Base-by-base conservation (phyloP, 2,888 invertebrate species). In the Drosophila meridiana region DNA sequence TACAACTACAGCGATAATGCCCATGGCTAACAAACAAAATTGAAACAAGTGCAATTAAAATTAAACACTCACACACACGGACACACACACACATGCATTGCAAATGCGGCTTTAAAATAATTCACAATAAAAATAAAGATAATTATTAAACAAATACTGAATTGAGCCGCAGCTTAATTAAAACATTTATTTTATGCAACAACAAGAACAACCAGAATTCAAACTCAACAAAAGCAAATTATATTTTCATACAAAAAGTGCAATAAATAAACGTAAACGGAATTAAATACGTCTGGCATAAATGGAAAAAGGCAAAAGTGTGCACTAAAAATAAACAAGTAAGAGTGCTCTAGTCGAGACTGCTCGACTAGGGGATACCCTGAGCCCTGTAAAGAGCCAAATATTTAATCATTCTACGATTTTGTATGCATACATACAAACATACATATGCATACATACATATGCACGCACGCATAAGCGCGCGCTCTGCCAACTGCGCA, bases 1-100 rank as follows among this genome's bases (percentile, higher is more conserved):
- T n/a, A 8, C 14, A 14, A n/a, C 0, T 6, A 8, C 4, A 26
- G 26, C 11, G 14, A 40, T 1, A 40, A 52, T 13, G 56, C 60
- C 38, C 45, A 26, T n/a, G 7, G n/a, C 8, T 36, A 43, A 47
- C 47, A 52, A 36, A 48, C 7, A 14, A 28, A 30, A 6, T n/a
- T 30, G 2, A 60, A 66, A 50, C 47, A 73, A 83, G 58, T 60
- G 50, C 68, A 74, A 73, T 74, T 65, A 66, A 84, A 79, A 52
- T 62, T 64, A 87, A 81, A 40, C 38, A 65, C 43, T 26, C 13
- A 53, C 42, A 58, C 34, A 20, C 11, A 47, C 55, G 65, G n/a
- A n/a, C 69, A 69, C 77, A 61, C 42, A 2, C 14, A 1, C 47
- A 13, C 45, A 45, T 5, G 2, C 43, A 4, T n/a, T 42, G 42